Base-by-base conservation (phyloP, 2,797 vertebrate genomes). In the Rhinella marina region DNA sequence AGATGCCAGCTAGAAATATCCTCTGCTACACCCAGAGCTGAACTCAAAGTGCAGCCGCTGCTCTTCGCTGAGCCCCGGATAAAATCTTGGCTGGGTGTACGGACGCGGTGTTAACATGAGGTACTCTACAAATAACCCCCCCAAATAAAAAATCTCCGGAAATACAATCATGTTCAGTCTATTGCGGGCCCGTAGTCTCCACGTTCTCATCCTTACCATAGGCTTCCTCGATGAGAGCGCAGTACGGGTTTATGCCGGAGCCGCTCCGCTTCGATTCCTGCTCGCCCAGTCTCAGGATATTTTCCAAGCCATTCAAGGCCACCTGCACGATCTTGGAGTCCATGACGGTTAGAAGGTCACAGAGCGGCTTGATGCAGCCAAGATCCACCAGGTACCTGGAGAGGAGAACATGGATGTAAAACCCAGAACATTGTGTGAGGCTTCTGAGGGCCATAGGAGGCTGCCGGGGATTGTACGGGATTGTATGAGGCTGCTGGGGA, bases 311-410 rank as follows among this genome's bases (percentile, higher is more conserved):
- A 77, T 97, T 99, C 81, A 99, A 94, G 23, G 98, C 97, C 92
- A 99, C 98, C 90, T 99, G 98, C 90, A 99, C 97, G 57, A 99
- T 99, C 95, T 99, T 99, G 86, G 97, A 97, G 93, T 99, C 98
- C 98, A 99, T 98, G 87, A 99, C 96, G 0, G 98, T 99, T 89
- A 99, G 97, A 83, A 99, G 96, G 93, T 99, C 98, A 56, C 98
- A 99, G 82, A 99, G 95, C 3, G 98, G 98, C 92, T 99, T 98
- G 92, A 99, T 98, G 91, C 98, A 99, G 84, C 98, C 97, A 54
- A 98, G 94, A 86, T 98, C 97, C 92, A 99, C 98, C 23, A 99
- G 94, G 91, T 98, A 97, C 91, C 98, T 99, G 93, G 89, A 62
- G 23, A 29, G 7, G 57, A 76, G 0, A 48, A 64, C 10, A 75